A percentile compares a stretch with the other conserved stretches of the same genome.
phyloP scores from a whole-genome alignment of 1,140 invertebrate species.

The Frieseomelitta varia region DNA sequence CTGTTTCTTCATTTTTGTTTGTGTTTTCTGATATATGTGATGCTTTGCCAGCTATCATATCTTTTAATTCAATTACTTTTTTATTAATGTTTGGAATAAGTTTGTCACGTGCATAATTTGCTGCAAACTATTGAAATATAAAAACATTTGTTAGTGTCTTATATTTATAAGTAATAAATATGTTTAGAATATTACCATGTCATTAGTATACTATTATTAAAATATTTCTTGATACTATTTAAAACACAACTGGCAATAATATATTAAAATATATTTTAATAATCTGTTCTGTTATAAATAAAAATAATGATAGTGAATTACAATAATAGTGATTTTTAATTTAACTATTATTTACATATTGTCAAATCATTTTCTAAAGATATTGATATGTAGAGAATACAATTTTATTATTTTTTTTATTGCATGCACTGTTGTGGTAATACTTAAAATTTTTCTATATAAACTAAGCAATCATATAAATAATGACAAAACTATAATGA shows the following conservation, averaged over 20 bases:
- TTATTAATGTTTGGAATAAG: conserved; percentile 89
- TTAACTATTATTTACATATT: neutral
- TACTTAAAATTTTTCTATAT: neutral
- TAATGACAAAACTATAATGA: neutral
- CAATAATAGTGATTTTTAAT: neutral
- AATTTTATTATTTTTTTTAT: neutral
- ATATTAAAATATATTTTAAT: neutral
- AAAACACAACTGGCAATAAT: neutral
- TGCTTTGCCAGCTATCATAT: conserved; percentile 85
- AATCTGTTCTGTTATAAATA: neutral
- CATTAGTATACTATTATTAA: conserved; percentile 14
- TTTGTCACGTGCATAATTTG: conserved; percentile 93
- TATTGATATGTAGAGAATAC: neutral
- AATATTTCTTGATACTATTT: conserved; percentile 11
- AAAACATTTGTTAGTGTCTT: conserved; percentile 15
- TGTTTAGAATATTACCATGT: conserved; percentile 11
- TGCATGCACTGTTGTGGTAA: conserved; percentile 20
- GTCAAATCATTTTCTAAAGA: neutral
- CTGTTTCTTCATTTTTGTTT: conserved; percentile 77
- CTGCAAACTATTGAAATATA: conserved; percentile 87
- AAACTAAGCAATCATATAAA: conserved; percentile 10
- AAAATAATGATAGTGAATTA: neutral
- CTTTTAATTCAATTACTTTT: conserved; percentile 88
- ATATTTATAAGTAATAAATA: neutral
- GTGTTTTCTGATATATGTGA: conserved; percentile 68